Evolutionary conservation across 2,113 vertebrate genomes (phyloP), one percentile per base, ranked within the genome.

Genomic region (Dinomys branickii): DNA sequence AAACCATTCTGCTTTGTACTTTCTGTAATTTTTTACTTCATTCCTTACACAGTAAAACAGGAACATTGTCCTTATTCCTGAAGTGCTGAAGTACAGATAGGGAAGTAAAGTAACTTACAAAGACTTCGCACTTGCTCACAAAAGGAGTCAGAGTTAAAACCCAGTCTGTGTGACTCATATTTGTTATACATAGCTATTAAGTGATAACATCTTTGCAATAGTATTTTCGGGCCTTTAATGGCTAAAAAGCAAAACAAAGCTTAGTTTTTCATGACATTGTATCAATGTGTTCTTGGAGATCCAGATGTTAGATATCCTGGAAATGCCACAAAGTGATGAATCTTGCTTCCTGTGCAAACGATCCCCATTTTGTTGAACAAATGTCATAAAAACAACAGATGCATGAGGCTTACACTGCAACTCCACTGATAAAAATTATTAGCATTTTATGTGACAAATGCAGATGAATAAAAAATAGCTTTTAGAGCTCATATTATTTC

Each of bases 401-500:
- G 80, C 65, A 61, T 54, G 5, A 1, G 54, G 59, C 7, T 83
- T 83, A 83, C 12, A 67, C 7, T 47, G 0, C 0, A 54, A 1
- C 6, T 50, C 30, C 6, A 38, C 26, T 33, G 22, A 75, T 50
- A 86, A 94, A 87, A 22, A 59, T 0, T 16, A 54, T 19, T 44
- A 11, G 7, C 19, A 47, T 11, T 80, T 67, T 78, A 85, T 61
- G n/a, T 14, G 0, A 22, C 30, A 75, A 88, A 77, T 50, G 77
- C 12, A 59, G n/a, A 5, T 10, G 2, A 28, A 86, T 5, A 56
- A 59, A 81, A 94, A 30, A 90, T n/a, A 84, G 94, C n/a, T 50
- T 75, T 28, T 44, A 84, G 1, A 3, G 92, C 0, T 94, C 58
- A 80, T 86, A 95, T 92, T 63, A 90, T 90, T 93, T 92, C 67